Evolutionary conservation across 2,113 vertebrate species (phyloP).

Genomic region (Stercorarius parasiticus): DNA sequence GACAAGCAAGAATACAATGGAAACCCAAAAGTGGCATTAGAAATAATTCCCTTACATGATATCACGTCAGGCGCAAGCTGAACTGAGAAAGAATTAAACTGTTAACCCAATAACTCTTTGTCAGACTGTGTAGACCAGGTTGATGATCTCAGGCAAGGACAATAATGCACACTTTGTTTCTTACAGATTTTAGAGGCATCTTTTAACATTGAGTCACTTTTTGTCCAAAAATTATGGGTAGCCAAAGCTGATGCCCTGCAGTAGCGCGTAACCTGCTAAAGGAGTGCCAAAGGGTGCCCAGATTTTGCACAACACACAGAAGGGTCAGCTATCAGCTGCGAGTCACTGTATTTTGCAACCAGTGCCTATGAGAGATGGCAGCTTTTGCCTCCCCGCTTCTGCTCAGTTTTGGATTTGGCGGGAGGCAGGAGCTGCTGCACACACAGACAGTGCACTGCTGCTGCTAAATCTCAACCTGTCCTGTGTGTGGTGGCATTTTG

Average conservation of each 20-base stretch:
- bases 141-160: neutral
- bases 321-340: neutral
- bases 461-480: neutral
- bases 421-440: neutral
- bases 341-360: neutral
- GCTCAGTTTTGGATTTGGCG: neutral
- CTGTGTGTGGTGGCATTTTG: neutral
- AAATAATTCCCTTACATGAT: neutral
- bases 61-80: neutral
- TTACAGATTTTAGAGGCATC: neutral
- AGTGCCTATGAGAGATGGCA: neutral
- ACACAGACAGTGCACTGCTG: no score
- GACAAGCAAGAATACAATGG: neutral
- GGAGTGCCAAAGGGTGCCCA: neutral
- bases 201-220: neutral
- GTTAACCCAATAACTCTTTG: neutral
- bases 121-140: accelerated
- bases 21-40: neutral
- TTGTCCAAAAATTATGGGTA: neutral
- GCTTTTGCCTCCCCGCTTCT: neutral
- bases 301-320: neutral
- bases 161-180: neutral
- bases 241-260: neutral
- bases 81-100: neutral
- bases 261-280: neutral